Conservation (phyloP, 2,113 vertebrate genomes). For the Callaeas wilsoni region DNA sequence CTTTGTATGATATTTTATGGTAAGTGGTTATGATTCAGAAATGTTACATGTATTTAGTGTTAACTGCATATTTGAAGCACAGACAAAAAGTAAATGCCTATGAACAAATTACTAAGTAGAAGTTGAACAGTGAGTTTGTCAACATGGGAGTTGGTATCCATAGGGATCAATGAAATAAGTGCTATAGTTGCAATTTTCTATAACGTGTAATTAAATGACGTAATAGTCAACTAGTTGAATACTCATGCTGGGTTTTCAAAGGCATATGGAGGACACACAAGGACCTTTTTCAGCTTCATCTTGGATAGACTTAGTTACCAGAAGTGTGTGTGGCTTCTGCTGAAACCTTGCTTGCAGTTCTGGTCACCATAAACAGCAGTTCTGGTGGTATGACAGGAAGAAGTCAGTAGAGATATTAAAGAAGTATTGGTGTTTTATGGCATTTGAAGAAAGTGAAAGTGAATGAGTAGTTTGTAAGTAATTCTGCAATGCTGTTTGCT, state of each 20-base stretch:
- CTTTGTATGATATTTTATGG: neutral
- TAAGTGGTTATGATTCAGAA: neutral
- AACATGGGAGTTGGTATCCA: neutral
- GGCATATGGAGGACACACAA: neutral
- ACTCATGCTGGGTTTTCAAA: neutral
- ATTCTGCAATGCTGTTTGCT: neutral
- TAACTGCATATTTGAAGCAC: neutral
- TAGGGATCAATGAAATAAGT: neutral
- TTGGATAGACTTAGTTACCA: neutral
- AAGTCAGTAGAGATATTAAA: neutral
- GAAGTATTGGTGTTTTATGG: neutral
- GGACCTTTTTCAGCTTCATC: neutral
- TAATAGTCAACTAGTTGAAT: neutral
- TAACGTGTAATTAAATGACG: neutral
- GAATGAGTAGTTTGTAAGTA: neutral
- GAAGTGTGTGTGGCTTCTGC: neutral
- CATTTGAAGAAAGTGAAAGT: neutral
- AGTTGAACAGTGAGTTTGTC: neutral
- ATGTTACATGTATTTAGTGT: neutral
- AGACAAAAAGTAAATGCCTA: neutral
- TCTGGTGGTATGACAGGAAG: neutral
- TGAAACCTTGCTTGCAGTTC: neutral
- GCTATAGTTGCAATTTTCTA: neutral
- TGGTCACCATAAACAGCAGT: accelerated
- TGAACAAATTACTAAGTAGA: neutral